A percentile compares a stretch with the other conserved stretches of the same genome.
phyloP scores from a whole-genome alignment of 2,113 vertebrate species.

The Tychaedon coryphoeus region DNA sequence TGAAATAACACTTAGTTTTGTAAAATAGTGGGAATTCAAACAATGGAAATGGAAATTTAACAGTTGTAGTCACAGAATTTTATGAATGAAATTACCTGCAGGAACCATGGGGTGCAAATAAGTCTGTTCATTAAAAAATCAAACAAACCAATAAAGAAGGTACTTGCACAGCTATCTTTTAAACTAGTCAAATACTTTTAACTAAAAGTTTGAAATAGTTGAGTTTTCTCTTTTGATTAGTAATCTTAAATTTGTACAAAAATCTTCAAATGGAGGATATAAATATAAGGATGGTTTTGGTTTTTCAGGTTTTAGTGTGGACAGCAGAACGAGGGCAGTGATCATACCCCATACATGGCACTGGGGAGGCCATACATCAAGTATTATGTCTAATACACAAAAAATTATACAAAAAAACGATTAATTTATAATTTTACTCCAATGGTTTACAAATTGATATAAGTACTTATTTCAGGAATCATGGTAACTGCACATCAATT shows the following conservation, averaged over 20 bases:
- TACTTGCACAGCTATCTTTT: background rate
- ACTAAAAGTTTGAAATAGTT: background rate
- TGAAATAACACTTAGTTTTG: background rate
- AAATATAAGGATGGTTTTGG: background rate
- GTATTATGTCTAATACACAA: background rate
- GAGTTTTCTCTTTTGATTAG: background rate
- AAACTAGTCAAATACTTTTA: background rate
- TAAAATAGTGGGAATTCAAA: background rate
- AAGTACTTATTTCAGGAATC: background rate
- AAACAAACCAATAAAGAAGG: background rate
- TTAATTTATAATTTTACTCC: background rate
- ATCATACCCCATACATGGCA: background rate
- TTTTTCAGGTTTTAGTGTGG: background rate
- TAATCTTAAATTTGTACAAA: background rate
- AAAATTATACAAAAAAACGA: background rate
- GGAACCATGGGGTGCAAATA: background rate
- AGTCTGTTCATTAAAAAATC: background rate
- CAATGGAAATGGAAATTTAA: background rate
- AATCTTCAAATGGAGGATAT: background rate
- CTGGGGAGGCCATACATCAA: background rate
- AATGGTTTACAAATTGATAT: background rate
- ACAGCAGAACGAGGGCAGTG: background rate
- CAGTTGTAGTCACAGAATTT: background rate
- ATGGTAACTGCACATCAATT: background rate
- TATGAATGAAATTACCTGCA: background rate